phyloP scores from a whole-genome alignment of 1,140 invertebrate species.

The Zaprionus nigranus region DNA sequence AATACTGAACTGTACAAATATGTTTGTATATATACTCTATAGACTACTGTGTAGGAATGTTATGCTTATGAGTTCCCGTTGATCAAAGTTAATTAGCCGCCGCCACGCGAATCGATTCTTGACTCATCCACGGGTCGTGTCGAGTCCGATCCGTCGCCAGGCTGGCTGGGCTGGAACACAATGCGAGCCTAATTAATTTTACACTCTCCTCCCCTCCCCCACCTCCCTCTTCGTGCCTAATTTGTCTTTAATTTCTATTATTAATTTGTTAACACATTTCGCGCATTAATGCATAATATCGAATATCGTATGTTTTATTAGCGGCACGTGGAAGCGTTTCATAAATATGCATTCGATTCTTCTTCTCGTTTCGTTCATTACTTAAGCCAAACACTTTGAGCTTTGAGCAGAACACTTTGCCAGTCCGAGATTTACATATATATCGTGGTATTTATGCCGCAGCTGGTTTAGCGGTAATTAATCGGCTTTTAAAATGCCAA shows the following conservation, averaged over 20 bases:
- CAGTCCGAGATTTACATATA: constrained; percentile 28
- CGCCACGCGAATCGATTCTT: neutral
- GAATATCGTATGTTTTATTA: constrained; percentile 42
- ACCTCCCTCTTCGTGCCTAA: neutral
- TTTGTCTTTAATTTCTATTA: constrained; percentile 65
- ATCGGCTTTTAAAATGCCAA: constrained; percentile 2
- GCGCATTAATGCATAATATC: constrained; percentile 49
- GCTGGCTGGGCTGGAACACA: constrained; percentile 30
- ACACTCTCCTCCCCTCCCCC: constrained; percentile 30
- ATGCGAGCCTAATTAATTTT: constrained; percentile 67
- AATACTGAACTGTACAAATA: constrained; percentile 24
- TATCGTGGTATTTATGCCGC: constrained; percentile 1
- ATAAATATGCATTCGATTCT: constrained; percentile 68
- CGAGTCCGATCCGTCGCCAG: neutral
- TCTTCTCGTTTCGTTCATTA: constrained; percentile 30
- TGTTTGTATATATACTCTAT: neutral
- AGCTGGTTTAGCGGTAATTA: constrained; percentile 28
- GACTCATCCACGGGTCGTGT: neutral
- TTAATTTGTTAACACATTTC: constrained; percentile 78
- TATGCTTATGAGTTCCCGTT: neutral
- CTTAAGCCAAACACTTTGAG: constrained; percentile 19
- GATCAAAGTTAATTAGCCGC: constrained; percentile 54
- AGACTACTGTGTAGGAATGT: constrained; percentile 10
- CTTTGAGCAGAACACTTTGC: constrained; percentile 16
- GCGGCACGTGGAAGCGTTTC: constrained; percentile 67